phyloP scores from a whole-genome alignment of 2,113 vertebrate species.

The Tonatia bakeri region DNA sequence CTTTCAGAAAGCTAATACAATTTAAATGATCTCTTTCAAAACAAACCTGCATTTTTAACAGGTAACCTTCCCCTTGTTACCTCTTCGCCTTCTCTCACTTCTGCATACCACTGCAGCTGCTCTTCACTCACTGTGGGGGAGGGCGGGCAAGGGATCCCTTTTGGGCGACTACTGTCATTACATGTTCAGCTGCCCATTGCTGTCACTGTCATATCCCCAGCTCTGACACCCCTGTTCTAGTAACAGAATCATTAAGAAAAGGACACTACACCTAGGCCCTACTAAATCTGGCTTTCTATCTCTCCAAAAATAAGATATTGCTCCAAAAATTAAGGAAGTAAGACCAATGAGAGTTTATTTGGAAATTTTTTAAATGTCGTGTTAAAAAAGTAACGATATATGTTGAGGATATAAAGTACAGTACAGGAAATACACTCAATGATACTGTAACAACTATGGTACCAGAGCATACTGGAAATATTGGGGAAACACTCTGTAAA shows the following conservation, averaged over 20 bases:
- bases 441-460: neutral
- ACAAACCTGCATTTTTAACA: neutral
- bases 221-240: neutral
- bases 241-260: neutral
- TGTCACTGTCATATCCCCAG: constrained; percentile 12
- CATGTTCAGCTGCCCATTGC: constrained; percentile 27
- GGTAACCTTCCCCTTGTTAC: neutral
- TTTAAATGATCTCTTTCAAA: neutral
- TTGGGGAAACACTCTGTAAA: neutral
- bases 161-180: neutral
- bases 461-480: neutral
- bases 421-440: neutral
- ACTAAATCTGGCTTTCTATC: neutral
- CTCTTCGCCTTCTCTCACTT: neutral
- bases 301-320: neutral
- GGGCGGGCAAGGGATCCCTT: neutral
- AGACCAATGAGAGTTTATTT: neutral
- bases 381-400: neutral
- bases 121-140: neutral
- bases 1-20: neutral
- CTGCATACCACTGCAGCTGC: neutral
- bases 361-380: neutral
- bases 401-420: neutral
- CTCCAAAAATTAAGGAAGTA: neutral
- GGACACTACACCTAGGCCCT: neutral